Percentiles rank a stretch among this genome's conserved stretches.
Evolutionary conservation across 2,113 vertebrate species (phyloP).

Genomic region (Enhydra lutris): DNA sequence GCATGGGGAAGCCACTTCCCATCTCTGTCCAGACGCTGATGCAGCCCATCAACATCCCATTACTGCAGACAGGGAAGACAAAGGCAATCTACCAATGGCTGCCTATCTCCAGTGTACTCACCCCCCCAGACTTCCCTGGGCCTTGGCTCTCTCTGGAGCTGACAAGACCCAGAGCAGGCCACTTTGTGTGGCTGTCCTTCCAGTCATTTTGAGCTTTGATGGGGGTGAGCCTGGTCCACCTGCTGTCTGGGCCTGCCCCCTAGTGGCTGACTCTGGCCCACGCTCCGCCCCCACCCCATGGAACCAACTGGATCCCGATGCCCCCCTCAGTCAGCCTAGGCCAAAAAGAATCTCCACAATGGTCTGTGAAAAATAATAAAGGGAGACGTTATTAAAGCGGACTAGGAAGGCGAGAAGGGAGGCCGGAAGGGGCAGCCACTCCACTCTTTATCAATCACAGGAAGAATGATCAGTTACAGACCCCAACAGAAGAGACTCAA

Average conservation of each 20-base stretch:
- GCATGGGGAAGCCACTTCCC: background rate
- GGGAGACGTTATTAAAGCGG: background rate
- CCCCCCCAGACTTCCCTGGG: background rate
- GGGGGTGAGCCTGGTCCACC: background rate
- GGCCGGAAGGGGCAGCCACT: background rate
- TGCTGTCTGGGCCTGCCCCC: slow-evolving; percentile 71
- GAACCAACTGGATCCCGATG: background rate
- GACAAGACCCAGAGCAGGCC: background rate
- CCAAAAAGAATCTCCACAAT: background rate
- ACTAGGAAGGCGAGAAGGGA: background rate
- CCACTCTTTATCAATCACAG: background rate
- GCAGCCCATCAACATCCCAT: background rate
- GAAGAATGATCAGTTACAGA: background rate
- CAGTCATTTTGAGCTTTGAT: background rate
- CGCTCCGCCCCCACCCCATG: background rate
- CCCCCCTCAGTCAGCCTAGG: background rate
- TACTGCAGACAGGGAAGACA: background rate
- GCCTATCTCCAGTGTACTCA: background rate
- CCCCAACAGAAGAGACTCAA: background rate
- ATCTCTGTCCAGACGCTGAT: background rate
- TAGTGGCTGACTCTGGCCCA: slow-evolving; percentile 57
- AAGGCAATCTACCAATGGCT: background rate
- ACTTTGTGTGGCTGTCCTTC: background rate
- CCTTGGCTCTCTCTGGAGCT: background rate
- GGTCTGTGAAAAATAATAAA: background rate